A percentile compares a stretch with the other conserved stretches of the same genome.
phyloP scores from a whole-genome alignment of 1,140 invertebrate species.

The Spodoptera frugiperda region DNA sequence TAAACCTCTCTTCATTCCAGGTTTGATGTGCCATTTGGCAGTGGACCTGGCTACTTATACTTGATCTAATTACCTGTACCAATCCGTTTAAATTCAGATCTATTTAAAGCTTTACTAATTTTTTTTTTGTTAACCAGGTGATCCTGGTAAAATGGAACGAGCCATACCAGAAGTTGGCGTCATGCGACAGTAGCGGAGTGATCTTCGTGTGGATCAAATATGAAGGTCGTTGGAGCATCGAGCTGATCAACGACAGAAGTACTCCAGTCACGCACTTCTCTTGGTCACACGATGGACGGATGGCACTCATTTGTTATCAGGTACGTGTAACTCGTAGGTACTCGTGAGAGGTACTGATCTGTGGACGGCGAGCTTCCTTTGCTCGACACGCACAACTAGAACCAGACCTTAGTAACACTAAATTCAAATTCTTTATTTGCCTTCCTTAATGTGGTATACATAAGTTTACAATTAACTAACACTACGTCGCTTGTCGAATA shows the following conservation, averaged over 20 bases:
- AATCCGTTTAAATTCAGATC: too few species aligned
- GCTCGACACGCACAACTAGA: too few species aligned
- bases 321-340: slow-evolving; percentile 91
- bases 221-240: slow-evolving; percentile 99
- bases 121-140: slow-evolving; percentile 89
- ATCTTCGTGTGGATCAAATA: slow-evolving; percentile 99
- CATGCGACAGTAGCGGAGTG: slow-evolving; percentile 98
- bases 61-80: too few species aligned
- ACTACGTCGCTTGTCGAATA: too few species aligned
- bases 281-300: slow-evolving; percentile 99
- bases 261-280: slow-evolving; percentile 98
- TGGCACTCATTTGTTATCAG: slow-evolving; percentile 99
- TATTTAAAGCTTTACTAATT: neutral
- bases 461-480: too few species aligned
- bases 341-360: slow-evolving; percentile 23
- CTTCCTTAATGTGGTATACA: too few species aligned
- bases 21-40: too few species aligned
- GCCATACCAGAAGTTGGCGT: slow-evolving; percentile 98
- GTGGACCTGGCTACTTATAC: neutral
- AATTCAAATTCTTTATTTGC: too few species aligned
- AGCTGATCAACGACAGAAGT: slow-evolving; percentile 98
- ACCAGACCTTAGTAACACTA: too few species aligned
- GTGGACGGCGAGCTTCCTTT: too few species aligned
- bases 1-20: too few species aligned
- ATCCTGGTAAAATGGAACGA: slow-evolving; percentile 99